Base-by-base conservation (phyloP, 2,888 invertebrate genomes). In the Anarsia innoxiella region DNA sequence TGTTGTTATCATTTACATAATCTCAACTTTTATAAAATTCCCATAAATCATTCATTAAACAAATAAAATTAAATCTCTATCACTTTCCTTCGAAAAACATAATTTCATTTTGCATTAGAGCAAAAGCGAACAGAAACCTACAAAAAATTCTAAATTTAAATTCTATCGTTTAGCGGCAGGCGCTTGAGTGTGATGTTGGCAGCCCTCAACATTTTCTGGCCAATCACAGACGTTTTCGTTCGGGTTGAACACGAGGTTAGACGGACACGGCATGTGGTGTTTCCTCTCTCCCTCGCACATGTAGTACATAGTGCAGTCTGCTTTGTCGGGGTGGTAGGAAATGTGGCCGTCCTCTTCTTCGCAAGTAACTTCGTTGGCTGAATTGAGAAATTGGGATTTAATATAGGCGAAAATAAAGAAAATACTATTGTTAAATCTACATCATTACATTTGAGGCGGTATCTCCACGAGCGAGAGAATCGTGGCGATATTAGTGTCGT, bases 231-330 rank as follows among this genome's bases (percentile, higher is more conserved):
- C 96, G 63, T 95, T 96, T 65, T 96, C 94, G 57, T 94, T 93
- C 26, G 91, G 91, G 71, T 97, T 96, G 80, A 96, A 97, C 9
- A 96, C 96, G 42, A 97, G 87, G 77, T 96, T 95, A 34, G 91
- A 89, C 4, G 96, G 96, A 66, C 96, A 97, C 30, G 96, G 96
- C 96, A 96, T 96, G 82, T 96, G 96, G 66, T 96, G 96, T 67
- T 95, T 95, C 36, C 96, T 88, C 67, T 96, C 96, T 19, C 96
- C 96, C 79, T 96, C 96, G 66, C 96, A 97, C 96, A 96, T 96
- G 85, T 94, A 96, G 77, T 96, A 97, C 88, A 93, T 94, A 37
- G 95, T 94, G 71, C 96, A 97, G 70, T 96, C 96, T 14, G 90
- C 91, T 69, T 93, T 92, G 77, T 97, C 96, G 1, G 90, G 88